phyloP scores from a whole-genome alignment of 2,113 vertebrate genomes.

The Nipponia nippon region DNA sequence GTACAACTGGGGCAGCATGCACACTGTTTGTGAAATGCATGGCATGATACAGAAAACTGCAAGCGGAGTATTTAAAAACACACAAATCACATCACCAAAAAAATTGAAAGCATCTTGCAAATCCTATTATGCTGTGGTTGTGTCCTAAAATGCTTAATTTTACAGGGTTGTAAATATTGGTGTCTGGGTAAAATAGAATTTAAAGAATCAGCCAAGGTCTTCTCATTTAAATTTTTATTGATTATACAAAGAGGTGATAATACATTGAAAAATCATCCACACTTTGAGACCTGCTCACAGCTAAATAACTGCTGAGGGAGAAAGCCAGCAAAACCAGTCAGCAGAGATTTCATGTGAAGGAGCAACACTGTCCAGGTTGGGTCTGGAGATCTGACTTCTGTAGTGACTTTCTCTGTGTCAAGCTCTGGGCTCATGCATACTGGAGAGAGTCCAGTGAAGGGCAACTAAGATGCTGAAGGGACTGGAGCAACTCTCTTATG shows the following conservation, averaged over 20 bases:
- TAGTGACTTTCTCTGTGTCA: neutral
- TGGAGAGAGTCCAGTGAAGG: neutral
- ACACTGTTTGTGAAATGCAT: neutral
- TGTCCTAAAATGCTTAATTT: neutral
- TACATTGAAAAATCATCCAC: neutral
- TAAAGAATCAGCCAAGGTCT: neutral
- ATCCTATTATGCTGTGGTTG: neutral
- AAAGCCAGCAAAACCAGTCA: neutral
- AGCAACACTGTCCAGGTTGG: neutral
- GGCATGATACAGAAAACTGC: neutral
- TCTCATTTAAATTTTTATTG: slow-evolving; percentile 22
- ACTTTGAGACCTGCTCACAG: neutral
- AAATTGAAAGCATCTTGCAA: neutral
- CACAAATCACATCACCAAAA: neutral
- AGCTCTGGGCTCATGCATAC: neutral
- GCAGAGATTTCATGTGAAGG: neutral
- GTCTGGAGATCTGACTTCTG: neutral
- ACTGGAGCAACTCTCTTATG: no score
- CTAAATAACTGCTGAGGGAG: neutral
- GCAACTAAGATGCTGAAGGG: neutral
- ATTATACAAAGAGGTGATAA: neutral
- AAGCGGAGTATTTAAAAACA: neutral
- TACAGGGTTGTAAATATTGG: neutral
- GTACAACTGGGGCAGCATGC: neutral
- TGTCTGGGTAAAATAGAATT: neutral